phyloP scores from a whole-genome alignment of 1,140 invertebrate genomes.

The Oryzaephilus surinamensis region DNA sequence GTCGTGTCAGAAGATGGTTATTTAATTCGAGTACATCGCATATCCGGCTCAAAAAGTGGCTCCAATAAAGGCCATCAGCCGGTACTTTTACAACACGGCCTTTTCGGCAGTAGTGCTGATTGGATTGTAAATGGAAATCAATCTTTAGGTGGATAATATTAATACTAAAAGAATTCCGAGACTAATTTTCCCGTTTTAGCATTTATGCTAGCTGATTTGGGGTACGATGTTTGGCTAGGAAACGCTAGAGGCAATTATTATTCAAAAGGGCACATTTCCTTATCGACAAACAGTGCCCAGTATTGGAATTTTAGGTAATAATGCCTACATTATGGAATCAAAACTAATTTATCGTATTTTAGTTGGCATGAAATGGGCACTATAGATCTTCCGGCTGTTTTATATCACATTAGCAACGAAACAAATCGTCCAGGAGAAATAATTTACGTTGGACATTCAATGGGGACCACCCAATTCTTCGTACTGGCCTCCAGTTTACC shows the following conservation, averaged over 20 bases:
- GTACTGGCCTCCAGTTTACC: constrained; percentile 41
- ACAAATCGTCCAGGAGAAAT: constrained; percentile 36
- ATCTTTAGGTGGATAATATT: constrained; percentile 22
- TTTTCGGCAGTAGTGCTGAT: constrained; percentile 62
- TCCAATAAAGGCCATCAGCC: constrained; percentile 21
- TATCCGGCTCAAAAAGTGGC: constrained; percentile 41
- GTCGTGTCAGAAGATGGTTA: constrained; percentile 62
- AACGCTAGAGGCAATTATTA: constrained; percentile 59
- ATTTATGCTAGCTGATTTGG: constrained; percentile 55
- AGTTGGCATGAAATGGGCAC: constrained; percentile 52
- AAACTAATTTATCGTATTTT: background rate
- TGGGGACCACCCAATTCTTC: constrained; percentile 49
- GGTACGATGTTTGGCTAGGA: constrained; percentile 70
- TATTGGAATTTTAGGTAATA: constrained; percentile 73
- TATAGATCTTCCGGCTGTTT: constrained; percentile 55
- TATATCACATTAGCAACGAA: constrained; percentile 44
- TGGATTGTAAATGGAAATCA: constrained; percentile 55
- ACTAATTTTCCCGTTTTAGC: constrained; percentile 36
- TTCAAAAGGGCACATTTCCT: constrained; percentile 39
- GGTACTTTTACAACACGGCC: constrained; percentile 54
- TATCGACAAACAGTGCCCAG: constrained; percentile 35
- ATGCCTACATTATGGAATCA: background rate
- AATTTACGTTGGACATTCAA: constrained; percentile 55
- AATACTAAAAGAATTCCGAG: too few species aligned
- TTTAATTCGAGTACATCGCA: constrained; percentile 59